Evolutionary conservation across 2,113 vertebrate species (phyloP), one percentile per base, ranked within the genome.

Genomic region (Pomatorhinus ruficollis): DNA sequence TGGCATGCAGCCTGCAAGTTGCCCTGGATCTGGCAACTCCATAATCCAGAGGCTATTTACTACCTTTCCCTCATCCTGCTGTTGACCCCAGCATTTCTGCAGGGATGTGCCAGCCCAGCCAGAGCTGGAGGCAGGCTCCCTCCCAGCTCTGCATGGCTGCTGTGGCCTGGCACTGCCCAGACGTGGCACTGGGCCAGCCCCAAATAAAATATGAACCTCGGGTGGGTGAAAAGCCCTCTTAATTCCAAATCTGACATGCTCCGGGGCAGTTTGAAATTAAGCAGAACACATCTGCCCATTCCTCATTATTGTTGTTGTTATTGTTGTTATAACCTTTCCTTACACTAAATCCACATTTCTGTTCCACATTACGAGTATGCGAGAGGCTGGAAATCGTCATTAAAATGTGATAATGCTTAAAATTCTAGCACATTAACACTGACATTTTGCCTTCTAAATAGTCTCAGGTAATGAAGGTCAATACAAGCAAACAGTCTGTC

Each of bases 381-480:
- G 56, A 96, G 94, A 90, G 87, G 79, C 86, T 96, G 82, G 93
- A 91, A 96, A 71, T 60, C 54, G 93, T 90, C 96, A 97, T 97
- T 97, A 98, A 98, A 98, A 97, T 63, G 83, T 13, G 57, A 98
- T 98, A 97, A 97, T 91, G 97, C 96, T 97, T 97, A 96, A 97
- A 97, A 97, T 98, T 97, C 96, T 85, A 93, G 79, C 89, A 89
- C 95, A 97, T 98, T 98, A 97, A 91, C 96, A 88, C 77, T 97
- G 97, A 98, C 98, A 98, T 97, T 97, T 98, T 97, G 95, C 97
- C 96, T 98, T 98, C 96, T 96, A 97, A 97, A 97, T 91, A 95
- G 85, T 97, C 96, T 96, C 97, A 98, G 97, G 97, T 97, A 98
- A 96, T 97, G 98, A 98, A 98, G 98, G 98, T 98, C 98, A 98